Base-by-base conservation (phyloP, 2,888 invertebrate species). In the Pemphredon lugubris region DNA sequence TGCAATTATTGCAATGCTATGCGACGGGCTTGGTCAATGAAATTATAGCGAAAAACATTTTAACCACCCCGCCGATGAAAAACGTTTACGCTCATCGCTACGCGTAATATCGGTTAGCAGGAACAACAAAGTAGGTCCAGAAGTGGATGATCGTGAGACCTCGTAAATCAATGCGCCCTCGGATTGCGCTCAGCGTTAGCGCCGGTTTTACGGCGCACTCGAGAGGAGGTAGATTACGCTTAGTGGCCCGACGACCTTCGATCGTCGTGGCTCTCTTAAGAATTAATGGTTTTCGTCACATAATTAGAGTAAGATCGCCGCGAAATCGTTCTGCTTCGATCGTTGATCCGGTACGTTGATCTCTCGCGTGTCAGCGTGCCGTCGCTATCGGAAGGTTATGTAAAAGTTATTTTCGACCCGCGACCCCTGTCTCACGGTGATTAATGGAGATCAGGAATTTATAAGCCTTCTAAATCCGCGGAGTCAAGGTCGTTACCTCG, bases 171-270 rank as follows among this genome's bases (percentile, higher is more conserved):
- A 82, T 54, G 68, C 69, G 79, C 83, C 84, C 84, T 86, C 85
- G 85, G 87, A 87, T 88, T 85, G 83, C 85, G 84, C 83, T 65
- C 83, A 81, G n/a, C 84, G 87, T 88, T 87, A 88, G 85, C 83
- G 82, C 79, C 83, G 79, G 82, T 85, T 86, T 88, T 87, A 87
- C 83, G 85, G 83, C 83, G 83, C 80, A 84, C 83, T 86, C 82
- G 76, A 79, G 73, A 76, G 80, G 81, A 84, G 51, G 44, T 53
- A 53, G 47, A 77, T 71, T 79, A 84, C n/a, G n/a, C n/a, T n/a
- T n/a, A 71, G 64, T 58, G 61, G 57, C 39, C 60, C 71, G 60
- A 32, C 70, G 65, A 68, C 70, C 61, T 77, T 72, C 55, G 59
- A 68, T 61, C 47, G 77, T 72, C 72, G 42, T 55, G 54, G 14